Conservation (phyloP, 2,113 vertebrate genomes). For the Ictalurus punctatus region DNA sequence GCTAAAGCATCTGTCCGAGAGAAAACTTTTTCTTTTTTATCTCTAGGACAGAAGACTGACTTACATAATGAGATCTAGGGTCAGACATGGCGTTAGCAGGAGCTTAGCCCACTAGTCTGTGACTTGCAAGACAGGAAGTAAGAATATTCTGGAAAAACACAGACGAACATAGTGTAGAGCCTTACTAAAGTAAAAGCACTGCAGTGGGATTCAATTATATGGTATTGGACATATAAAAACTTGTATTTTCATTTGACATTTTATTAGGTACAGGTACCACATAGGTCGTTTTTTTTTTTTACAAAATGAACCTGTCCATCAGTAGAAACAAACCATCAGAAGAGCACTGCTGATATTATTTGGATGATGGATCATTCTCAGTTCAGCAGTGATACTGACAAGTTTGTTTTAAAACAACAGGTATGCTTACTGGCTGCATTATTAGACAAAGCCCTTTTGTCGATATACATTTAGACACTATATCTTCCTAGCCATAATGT, state of each 20-base stretch:
- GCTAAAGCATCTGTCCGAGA: slow-evolving; percentile 40
- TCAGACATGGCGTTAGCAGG: slow-evolving; percentile 8
- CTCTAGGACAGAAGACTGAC: slow-evolving; percentile 1
- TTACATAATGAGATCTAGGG: slow-evolving; percentile 7
- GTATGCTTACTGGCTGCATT: background rate
- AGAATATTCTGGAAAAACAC: background rate
- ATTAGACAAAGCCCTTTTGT: background rate
- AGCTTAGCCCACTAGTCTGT: slow-evolving; percentile 30
- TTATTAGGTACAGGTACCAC: background rate
- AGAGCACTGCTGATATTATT: background rate
- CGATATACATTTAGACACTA: background rate
- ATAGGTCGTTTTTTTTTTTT: background rate
- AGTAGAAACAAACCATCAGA: background rate
- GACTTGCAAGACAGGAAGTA: background rate
- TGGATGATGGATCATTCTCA: background rate
- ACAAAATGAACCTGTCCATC: background rate
- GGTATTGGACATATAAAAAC: background rate
- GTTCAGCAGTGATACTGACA: background rate
- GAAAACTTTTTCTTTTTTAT: slow-evolving; percentile 23
- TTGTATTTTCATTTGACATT: background rate
- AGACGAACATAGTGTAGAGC: background rate
- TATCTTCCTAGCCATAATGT: background rate
- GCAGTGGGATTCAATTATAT: background rate
- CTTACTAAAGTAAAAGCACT: background rate
- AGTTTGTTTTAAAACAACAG: background rate